These are phyloP conservation scores for Neopipo cinnamomea DNA, from an alignment of 2,113 vertebrate genomes.

Conservation along the genomic window DNA sequence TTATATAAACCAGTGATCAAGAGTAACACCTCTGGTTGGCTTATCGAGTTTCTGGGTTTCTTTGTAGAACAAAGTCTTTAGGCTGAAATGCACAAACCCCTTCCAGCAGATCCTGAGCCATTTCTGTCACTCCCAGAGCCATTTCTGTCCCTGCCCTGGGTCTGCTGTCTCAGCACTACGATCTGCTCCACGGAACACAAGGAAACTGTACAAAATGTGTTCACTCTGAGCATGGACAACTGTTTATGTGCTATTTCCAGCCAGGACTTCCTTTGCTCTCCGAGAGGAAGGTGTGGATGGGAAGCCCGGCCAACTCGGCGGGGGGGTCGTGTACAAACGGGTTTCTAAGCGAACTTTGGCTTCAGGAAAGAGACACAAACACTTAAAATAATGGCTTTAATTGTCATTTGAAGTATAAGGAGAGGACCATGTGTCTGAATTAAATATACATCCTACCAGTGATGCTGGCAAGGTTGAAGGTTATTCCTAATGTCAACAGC, in stretches of 20 bases:
- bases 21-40: constrained; percentile 60
- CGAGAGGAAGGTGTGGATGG: not conserved
- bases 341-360: constrained; percentile 71
- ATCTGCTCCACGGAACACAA: constrained; percentile 2
- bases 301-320: not conserved
- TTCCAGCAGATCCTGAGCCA: constrained; percentile 38
- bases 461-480: constrained; percentile 64
- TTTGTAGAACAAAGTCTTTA: constrained; percentile 68
- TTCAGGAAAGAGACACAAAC: constrained; percentile 76
- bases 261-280: constrained; percentile 59
- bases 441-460: constrained; percentile 77
- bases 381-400: constrained; percentile 82
- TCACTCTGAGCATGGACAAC: constrained; percentile 48
- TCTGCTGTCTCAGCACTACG: not conserved
- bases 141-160: not conserved
- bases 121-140: constrained; percentile 41
- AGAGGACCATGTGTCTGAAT: constrained; percentile 73
- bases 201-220: constrained; percentile 65
- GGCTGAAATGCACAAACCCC: constrained; percentile 55
- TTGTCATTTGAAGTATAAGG: constrained; percentile 63
- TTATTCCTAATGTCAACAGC: constrained; percentile 66
- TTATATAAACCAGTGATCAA: constrained; percentile 68
- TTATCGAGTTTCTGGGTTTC: constrained; percentile 35
- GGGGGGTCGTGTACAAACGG: not conserved
- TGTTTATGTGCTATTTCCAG: constrained; percentile 55